These are phyloP conservation scores for Ferrisia virgata DNA, from an alignment of 2,888 invertebrate species.

Conservation along the genomic window DNA sequence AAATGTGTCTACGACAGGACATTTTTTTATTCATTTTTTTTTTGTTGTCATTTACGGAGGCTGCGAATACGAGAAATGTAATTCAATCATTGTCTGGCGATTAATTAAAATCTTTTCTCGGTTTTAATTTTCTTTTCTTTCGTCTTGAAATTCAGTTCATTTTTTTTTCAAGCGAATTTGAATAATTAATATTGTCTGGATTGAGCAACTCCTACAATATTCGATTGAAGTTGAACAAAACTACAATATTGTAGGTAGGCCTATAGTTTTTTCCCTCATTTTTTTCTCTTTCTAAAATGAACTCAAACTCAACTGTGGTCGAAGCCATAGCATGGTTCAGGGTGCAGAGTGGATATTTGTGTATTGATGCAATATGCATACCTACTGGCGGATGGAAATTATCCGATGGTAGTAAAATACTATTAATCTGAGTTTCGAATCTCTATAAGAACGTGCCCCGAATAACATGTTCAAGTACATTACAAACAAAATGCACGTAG, in stretches of 20 bases:
- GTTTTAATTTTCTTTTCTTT: neutral
- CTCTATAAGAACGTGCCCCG: neutral
- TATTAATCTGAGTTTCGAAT: neutral
- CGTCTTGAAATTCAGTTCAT: neutral
- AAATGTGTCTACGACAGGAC: neutral
- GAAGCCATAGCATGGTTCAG: neutral
- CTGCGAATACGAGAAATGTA: neutral
- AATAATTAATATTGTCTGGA: conserved; percentile 1
- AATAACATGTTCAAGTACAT: neutral
- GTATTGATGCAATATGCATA: neutral
- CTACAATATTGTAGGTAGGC: neutral
- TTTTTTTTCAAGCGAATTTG: neutral
- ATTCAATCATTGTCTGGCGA: conserved; percentile 1
- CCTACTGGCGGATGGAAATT: neutral
- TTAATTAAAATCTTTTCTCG: conserved; percentile 3
- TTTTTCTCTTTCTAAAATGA: too few relatives aligned
- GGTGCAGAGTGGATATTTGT: neutral
- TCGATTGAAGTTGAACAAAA: neutral
- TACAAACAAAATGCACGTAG: neutral
- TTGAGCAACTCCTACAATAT: too few relatives aligned
- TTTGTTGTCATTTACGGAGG: neutral
- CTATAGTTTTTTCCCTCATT: neutral
- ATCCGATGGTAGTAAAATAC: neutral
- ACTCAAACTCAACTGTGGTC: neutral
- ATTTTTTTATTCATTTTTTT: neutral